A percentile compares a stretch with the other conserved stretches of the same genome.
These are phyloP conservation scores for Dipodomys stephensi DNA, from an alignment of 2,113 vertebrate species.

Conservation along the genomic window DNA sequence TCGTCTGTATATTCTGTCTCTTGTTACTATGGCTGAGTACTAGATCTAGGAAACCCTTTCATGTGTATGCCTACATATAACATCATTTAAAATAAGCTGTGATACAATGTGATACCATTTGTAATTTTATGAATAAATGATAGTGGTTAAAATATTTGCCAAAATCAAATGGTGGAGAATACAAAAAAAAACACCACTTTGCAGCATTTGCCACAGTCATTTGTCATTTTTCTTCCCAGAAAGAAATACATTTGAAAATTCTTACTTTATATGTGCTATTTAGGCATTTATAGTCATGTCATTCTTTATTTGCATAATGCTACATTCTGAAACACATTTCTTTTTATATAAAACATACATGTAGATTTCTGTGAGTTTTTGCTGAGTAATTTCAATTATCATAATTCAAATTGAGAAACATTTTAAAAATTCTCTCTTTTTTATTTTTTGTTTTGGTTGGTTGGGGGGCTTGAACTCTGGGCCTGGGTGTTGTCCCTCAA, in stretches of 20 bases:
- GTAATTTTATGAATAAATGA: background rate
- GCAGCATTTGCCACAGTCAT: background rate
- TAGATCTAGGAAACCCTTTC: background rate
- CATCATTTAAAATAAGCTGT: background rate
- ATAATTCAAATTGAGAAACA: background rate
- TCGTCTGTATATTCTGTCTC: background rate
- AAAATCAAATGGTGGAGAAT: background rate
- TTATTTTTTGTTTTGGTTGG: no score
- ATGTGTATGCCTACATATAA: background rate
- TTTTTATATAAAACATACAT: background rate
- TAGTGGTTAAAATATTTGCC: background rate
- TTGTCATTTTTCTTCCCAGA: background rate
- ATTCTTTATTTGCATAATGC: background rate
- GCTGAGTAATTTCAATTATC: background rate
- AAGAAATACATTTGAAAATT: conserved; percentile 27
- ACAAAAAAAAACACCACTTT: background rate
- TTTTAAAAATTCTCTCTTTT: background rate
- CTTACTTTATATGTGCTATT: background rate
- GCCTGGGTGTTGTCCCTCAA: no score
- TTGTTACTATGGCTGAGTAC: background rate
- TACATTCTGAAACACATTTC: background rate
- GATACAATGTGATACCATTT: background rate
- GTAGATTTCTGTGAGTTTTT: background rate
- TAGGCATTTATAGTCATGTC: background rate
- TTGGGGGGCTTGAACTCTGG: no score